Conservation (phyloP, 1,140 invertebrate species). For the Drosophila pectinifera region DNA sequence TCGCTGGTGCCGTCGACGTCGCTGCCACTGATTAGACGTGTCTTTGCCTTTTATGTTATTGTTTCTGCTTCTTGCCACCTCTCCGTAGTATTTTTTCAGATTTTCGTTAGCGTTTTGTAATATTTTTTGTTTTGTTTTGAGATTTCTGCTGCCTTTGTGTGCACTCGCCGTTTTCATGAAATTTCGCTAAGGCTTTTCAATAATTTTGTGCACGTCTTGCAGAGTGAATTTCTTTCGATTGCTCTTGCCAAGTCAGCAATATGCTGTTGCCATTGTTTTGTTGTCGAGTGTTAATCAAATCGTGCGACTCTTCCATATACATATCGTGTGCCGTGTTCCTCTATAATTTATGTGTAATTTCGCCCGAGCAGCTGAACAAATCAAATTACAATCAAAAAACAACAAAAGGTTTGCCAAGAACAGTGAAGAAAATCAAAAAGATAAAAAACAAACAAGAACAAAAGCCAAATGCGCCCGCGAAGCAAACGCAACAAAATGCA, state of each 20-base stretch:
- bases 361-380: slow-evolving; percentile 47
- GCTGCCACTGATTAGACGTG: slow-evolving; percentile 71
- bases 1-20: slow-evolving; percentile 1
- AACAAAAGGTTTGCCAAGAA: slow-evolving; percentile 33
- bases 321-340: slow-evolving; percentile 13
- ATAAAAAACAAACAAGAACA: slow-evolving; percentile 13
- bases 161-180: slow-evolving; percentile 54
- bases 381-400: slow-evolving; percentile 70
- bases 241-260: slow-evolving; percentile 73
- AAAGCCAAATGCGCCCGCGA: slow-evolving; percentile 73
- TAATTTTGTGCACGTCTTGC: slow-evolving; percentile 75
- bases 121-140: slow-evolving; percentile 18
- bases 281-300: slow-evolving; percentile 75
- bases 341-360: slow-evolving; percentile 44
- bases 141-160: slow-evolving; percentile 33
- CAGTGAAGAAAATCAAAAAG: slow-evolving; percentile 11
- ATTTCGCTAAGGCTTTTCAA: slow-evolving; percentile 70
- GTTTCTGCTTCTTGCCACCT: slow-evolving; percentile 40
- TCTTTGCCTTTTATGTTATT: slow-evolving; percentile 63
- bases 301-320: slow-evolving; percentile 36
- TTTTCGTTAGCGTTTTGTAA: slow-evolving; percentile 11
- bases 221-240: slow-evolving; percentile 74
- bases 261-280: slow-evolving; percentile 24
- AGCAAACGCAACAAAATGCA: slow-evolving; percentile 80
- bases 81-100: slow-evolving; percentile 9